These are phyloP conservation scores for Ypsolopha scabrella DNA, from an alignment of 2,888 invertebrate species.

Conservation along the genomic window DNA sequence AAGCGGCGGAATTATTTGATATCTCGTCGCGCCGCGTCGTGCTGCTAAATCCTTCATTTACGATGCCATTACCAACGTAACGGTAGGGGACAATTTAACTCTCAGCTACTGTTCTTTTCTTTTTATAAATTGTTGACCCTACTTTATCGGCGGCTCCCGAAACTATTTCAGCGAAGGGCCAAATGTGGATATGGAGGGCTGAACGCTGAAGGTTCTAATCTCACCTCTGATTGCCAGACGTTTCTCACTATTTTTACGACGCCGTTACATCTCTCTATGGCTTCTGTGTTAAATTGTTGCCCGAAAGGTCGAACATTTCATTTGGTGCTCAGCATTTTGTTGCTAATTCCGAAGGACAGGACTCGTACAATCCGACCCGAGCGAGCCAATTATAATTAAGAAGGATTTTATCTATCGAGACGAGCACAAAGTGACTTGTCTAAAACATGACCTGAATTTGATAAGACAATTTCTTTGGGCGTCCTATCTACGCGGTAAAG, in stretches of 20 bases:
- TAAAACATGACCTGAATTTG: no score
- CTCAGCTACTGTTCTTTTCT: constrained; percentile 17
- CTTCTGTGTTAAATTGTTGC: constrained; percentile 31
- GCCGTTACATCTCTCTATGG: constrained; percentile 31
- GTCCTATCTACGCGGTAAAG: background rate
- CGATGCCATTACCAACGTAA: constrained; percentile 22
- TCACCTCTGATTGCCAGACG: constrained; percentile 50
- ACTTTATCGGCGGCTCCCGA: constrained; percentile 33
- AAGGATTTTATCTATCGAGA: no score
- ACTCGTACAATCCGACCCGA: no score
- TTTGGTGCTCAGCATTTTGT: background rate
- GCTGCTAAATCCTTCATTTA: constrained; percentile 19
- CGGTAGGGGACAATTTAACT: constrained; percentile 16
- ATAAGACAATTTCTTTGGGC: background rate
- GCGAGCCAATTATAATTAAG: no score
- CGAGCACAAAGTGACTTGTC: no score
- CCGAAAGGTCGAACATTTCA: constrained; percentile 20
- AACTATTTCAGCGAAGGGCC: constrained; percentile 19
- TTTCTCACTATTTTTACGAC: constrained; percentile 55
- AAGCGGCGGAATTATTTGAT: constrained; percentile 16
- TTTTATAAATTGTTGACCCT: constrained; percentile 46
- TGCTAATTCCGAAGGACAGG: background rate
- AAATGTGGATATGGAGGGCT: constrained; percentile 11
- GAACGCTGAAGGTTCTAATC: constrained; percentile 39
- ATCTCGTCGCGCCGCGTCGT: constrained; percentile 14